These are phyloP conservation scores for Chloromyia formosa DNA, from an alignment of 2,888 invertebrate species.

Conservation along the genomic window DNA sequence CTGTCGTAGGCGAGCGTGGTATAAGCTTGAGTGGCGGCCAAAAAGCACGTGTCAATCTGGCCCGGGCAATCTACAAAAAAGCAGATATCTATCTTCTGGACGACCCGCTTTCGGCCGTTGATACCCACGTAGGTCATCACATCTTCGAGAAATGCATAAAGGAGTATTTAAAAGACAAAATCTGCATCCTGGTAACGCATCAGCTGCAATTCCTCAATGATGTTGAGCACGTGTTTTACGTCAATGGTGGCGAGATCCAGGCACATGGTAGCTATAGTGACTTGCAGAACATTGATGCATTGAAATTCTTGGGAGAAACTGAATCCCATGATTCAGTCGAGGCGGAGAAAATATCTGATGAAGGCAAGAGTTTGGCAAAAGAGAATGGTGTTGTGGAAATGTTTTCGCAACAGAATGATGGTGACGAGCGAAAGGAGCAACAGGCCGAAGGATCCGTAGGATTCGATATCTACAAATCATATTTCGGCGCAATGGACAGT, in stretches of 20 bases:
- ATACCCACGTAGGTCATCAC: slow-evolving; percentile 78
- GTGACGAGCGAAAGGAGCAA: slow-evolving; percentile 68
- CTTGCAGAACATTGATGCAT: slow-evolving; percentile 68
- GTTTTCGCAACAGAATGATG: slow-evolving; percentile 55
- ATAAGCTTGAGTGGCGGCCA: slow-evolving; percentile 79
- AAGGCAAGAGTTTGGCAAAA: slow-evolving; percentile 45
- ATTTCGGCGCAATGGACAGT: slow-evolving; percentile 69
- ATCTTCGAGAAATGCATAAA: slow-evolving; percentile 78
- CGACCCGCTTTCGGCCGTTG: slow-evolving; percentile 82
- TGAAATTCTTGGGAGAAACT: slow-evolving; percentile 58
- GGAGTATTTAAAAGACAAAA: slow-evolving; percentile 69
- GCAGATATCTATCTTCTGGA: slow-evolving; percentile 80
- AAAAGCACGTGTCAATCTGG: slow-evolving; percentile 78
- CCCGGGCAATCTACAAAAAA: slow-evolving; percentile 77
- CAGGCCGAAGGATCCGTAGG: slow-evolving; percentile 71
- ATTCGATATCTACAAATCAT: slow-evolving; percentile 68
- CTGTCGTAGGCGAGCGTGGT: slow-evolving; percentile 73
- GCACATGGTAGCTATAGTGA: slow-evolving; percentile 62
- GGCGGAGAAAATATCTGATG: slow-evolving; percentile 55
- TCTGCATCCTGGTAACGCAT: slow-evolving; percentile 70
- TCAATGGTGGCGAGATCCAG: slow-evolving; percentile 64
- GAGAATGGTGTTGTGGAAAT: neutral
- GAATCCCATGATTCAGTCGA: slow-evolving; percentile 55
- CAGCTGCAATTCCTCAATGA: slow-evolving; percentile 68
- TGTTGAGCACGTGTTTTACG: slow-evolving; percentile 67